phyloP scores from a whole-genome alignment of 2,888 invertebrate genomes.

The Ecdyonurus torrentis region DNA sequence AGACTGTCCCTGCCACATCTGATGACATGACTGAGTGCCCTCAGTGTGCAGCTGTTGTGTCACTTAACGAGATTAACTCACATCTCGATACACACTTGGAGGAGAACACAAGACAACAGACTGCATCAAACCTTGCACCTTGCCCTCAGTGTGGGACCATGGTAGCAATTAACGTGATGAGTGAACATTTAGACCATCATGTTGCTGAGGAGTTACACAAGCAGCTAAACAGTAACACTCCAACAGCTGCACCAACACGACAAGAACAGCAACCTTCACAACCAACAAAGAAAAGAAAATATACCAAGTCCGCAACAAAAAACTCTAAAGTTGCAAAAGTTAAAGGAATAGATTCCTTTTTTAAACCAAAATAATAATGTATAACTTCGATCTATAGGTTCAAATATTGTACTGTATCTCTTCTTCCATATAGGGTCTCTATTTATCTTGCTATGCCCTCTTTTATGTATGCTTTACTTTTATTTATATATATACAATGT shows the following conservation, averaged over 20 bases:
- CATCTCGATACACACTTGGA: no score
- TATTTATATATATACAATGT: no score
- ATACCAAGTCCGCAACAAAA: neutral
- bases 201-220: slow-evolving; percentile 59
- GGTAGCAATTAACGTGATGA: slow-evolving; percentile 40
- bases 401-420: no score
- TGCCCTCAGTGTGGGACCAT: slow-evolving; percentile 54
- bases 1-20: neutral
- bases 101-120: neutral
- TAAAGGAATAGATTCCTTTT: slow-evolving; percentile 15
- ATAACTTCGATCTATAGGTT: neutral
- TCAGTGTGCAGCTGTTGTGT: neutral
- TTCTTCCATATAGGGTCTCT: no score
- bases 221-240: slow-evolving; percentile 41
- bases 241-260: neutral
- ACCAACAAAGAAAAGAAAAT: slow-evolving; percentile 9
- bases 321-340: slow-evolving; percentile 3
- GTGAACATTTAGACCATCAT: slow-evolving; percentile 72
- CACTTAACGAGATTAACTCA: neutral
- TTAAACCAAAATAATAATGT: slow-evolving; percentile 16
- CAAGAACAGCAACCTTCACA: slow-evolving; percentile 12
- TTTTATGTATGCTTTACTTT: no score
- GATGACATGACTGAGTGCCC: no score
- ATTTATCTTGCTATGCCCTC: no score
- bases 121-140: neutral